Percentiles rank a stretch among this genome's conserved stretches.
Evolutionary conservation across 2,888 invertebrate species (phyloP).

Genomic region (Sinodicranocentrus sp.): DNA sequence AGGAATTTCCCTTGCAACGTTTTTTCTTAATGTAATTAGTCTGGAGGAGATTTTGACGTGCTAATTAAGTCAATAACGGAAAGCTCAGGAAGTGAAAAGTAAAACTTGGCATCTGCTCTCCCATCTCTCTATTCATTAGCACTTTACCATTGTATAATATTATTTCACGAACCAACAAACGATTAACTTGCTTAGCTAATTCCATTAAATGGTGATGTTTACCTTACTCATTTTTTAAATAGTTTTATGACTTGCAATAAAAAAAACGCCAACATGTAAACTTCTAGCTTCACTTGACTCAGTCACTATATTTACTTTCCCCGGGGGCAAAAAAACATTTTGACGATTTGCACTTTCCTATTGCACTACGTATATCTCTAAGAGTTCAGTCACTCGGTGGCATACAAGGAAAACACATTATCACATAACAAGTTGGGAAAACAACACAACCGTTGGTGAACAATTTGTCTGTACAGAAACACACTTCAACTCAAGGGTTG

Average conservation of each 20-base stretch:
- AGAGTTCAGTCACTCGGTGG: conserved; percentile 57
- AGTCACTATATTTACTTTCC: conserved; percentile 62
- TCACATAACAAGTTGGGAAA: conserved; percentile 13
- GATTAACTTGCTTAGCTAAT: conserved; percentile 25
- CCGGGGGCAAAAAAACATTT: conserved; percentile 60
- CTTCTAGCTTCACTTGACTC: conserved; percentile 23
- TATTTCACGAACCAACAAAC: conserved; percentile 3
- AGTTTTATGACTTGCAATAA: conserved; percentile 21
- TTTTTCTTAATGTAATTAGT: conserved; percentile 16
- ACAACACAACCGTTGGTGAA: conserved; percentile 18
- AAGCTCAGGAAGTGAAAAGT: conserved; percentile 33
- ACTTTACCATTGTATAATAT: conserved; percentile 5
- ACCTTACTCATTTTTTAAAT: conserved; percentile 26
- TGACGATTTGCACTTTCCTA: conserved; percentile 48
- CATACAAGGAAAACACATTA: conserved; percentile 18
- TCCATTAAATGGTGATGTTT: conserved; percentile 31
- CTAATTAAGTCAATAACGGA: conserved; percentile 69
- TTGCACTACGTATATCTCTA: neutral
- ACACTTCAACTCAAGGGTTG: too few species aligned
- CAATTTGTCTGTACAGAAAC: too few species aligned
- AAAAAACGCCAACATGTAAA: conserved; percentile 3
- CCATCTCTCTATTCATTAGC: conserved; percentile 49
- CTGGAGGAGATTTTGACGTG: neutral
- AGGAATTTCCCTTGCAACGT: neutral
- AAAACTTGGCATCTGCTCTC: conserved; percentile 8